These are phyloP conservation scores for Porites evermanni DNA, from an alignment of 92 coral and sea anemone genomes.

Conservation along the genomic window DNA sequence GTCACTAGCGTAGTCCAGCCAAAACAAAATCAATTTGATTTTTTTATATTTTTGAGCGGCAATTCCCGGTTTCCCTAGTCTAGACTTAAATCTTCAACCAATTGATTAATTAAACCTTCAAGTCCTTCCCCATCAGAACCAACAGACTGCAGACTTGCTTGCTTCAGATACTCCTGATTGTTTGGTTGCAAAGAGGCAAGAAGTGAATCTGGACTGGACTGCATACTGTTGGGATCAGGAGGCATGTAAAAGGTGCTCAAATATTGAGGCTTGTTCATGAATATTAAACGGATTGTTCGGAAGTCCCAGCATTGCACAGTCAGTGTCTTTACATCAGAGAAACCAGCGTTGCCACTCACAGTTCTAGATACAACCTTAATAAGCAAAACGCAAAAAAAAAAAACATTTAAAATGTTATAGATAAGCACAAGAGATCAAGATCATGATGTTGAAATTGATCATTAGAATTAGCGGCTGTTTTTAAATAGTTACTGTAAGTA, in stretches of 20 bases:
- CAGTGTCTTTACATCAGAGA: slow-evolving; percentile 92
- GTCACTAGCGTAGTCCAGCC: no score
- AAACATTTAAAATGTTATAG: no score
- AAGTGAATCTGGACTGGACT: slow-evolving; percentile 89
- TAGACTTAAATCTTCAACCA: no score
- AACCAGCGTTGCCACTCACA: slow-evolving; percentile 89
- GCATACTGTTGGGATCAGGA: slow-evolving; percentile 70
- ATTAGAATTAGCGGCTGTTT: not conserved
- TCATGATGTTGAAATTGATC: not conserved
- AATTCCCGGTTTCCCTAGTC: no score
- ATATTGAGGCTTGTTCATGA: slow-evolving; percentile 87
- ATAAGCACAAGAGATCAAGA: not conserved
- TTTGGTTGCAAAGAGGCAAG: slow-evolving; percentile 68
- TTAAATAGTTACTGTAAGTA: no score
- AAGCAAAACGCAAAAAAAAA: not conserved
- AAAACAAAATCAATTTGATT: no score
- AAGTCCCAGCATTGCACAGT: slow-evolving; percentile 94
- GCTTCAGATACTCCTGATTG: slow-evolving; percentile 24
- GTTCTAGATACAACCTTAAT: slow-evolving; percentile 87
- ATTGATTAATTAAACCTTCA: slow-evolving; percentile 10
- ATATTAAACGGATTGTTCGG: slow-evolving; percentile 88
- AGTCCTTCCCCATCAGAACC: slow-evolving; percentile 24
- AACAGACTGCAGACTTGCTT: slow-evolving; percentile 25
- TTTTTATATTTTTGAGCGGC: no score
- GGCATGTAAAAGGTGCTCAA: slow-evolving; percentile 72